Conservation (phyloP, 2,113 vertebrate genomes). For the Illadopsis cleaveri region DNA sequence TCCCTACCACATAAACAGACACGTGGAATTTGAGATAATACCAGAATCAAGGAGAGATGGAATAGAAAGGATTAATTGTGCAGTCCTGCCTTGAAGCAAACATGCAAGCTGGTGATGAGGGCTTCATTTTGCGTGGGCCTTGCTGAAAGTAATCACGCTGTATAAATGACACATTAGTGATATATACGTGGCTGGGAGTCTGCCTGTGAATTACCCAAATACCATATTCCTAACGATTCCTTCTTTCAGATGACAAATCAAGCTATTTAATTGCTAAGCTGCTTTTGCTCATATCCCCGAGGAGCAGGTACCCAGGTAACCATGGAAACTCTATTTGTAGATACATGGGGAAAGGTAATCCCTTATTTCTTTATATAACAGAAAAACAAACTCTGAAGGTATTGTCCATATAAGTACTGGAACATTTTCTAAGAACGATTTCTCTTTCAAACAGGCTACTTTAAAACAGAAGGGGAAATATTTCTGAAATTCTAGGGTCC, state of each 20-base stretch:
- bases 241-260: conserved; percentile 63
- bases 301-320: conserved; percentile 63
- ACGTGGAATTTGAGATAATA: background rate
- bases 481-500: background rate
- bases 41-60: background rate
- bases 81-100: conserved; percentile 40
- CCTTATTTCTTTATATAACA: conserved; percentile 35
- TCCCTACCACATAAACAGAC: background rate
- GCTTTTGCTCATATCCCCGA: conserved; percentile 45
- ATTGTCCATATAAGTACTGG: background rate
- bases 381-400: conserved; percentile 39
- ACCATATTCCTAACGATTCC: conserved; percentile 42
- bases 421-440: background rate
- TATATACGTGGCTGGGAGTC: conserved; percentile 8
- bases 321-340: conserved; percentile 70
- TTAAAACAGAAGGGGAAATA: background rate
- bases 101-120: background rate
- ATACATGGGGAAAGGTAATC: conserved; percentile 31
- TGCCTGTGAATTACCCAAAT: conserved; percentile 49
- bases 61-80: conserved; percentile 23
- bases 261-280: conserved; percentile 67
- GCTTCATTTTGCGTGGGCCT: background rate
- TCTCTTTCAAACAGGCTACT: background rate
- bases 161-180: conserved; percentile 56
- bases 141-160: conserved; percentile 8